Evolutionary conservation across 2,113 vertebrate genomes (phyloP).

Genomic region (Peromyscus maniculatus): DNA sequence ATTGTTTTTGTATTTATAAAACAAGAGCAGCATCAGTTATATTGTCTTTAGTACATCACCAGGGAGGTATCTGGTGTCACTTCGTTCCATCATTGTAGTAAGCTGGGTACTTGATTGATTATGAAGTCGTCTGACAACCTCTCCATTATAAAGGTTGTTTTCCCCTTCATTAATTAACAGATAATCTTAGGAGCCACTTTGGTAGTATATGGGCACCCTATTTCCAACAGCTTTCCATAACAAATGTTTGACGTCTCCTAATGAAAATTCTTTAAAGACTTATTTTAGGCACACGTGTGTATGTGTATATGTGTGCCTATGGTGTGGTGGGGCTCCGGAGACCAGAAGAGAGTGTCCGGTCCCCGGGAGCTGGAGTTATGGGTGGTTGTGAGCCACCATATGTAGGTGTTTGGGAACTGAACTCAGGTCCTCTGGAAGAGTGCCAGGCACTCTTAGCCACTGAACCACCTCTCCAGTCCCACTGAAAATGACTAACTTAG

Average conservation of each 20-base stretch:
- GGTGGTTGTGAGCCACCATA: background rate
- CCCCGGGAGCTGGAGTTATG: background rate
- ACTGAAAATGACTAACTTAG: slow-evolving; percentile 41
- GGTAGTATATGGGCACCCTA: background rate
- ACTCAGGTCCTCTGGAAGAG: background rate
- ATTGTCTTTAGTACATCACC: background rate
- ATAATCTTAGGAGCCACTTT: background rate
- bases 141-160: background rate
- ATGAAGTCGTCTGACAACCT: slow-evolving; percentile 4
- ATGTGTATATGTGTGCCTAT: background rate
- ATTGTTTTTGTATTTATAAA: background rate
- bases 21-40: background rate
- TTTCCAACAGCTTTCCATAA: slow-evolving; percentile 32
- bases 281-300: background rate
- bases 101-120: slow-evolving; percentile 32
- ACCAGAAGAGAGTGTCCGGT: background rate
- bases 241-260: background rate
- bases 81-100: background rate
- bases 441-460: background rate
- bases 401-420: background rate
- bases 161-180: background rate
- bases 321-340: background rate
- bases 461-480: background rate
- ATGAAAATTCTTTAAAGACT: slow-evolving; percentile 42
- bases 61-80: background rate